Evolutionary conservation across 2,113 vertebrate genomes (phyloP).

Genomic region (Grallaria varia): DNA sequence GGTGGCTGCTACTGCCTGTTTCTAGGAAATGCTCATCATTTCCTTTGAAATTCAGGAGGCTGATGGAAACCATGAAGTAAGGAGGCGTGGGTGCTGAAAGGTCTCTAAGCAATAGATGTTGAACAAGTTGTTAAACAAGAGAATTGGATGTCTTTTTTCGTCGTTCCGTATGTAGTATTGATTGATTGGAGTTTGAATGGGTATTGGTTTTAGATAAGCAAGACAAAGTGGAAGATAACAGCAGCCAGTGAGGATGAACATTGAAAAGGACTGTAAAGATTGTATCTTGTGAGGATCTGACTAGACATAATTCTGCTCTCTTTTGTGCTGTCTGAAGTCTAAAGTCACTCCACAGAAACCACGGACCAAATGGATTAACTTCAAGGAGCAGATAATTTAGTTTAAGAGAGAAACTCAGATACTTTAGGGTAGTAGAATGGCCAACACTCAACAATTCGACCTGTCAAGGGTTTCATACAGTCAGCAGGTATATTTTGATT

Average conservation of each 20-base stretch:
- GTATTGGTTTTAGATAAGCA: constrained; percentile 81
- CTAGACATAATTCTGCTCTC: background rate
- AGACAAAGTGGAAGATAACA: constrained; percentile 72
- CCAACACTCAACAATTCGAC: background rate
- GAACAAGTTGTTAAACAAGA: constrained; percentile 76
- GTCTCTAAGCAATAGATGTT: constrained; percentile 48
- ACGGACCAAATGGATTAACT: background rate
- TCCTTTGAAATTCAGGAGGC: constrained; percentile 39
- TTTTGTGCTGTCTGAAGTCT: background rate
- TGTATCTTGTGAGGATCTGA: background rate
- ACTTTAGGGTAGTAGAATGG: background rate
- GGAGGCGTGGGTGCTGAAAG: constrained; percentile 55
- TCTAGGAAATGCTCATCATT: background rate
- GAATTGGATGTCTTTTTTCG: constrained; percentile 72
- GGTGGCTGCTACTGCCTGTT: background rate
- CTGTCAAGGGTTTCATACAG: background rate
- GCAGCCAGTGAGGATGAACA: constrained; percentile 51
- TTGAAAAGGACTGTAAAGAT: constrained; percentile 48
- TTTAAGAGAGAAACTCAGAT: background rate
- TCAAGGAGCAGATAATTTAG: background rate
- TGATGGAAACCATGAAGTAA: constrained; percentile 37
- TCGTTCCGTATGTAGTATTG: constrained; percentile 59
- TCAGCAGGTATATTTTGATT: background rate
- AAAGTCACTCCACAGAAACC: background rate
- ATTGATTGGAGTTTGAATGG: constrained; percentile 75